phyloP scores from a whole-genome alignment of 2,888 invertebrate genomes.

The Lucinisca nassula region DNA sequence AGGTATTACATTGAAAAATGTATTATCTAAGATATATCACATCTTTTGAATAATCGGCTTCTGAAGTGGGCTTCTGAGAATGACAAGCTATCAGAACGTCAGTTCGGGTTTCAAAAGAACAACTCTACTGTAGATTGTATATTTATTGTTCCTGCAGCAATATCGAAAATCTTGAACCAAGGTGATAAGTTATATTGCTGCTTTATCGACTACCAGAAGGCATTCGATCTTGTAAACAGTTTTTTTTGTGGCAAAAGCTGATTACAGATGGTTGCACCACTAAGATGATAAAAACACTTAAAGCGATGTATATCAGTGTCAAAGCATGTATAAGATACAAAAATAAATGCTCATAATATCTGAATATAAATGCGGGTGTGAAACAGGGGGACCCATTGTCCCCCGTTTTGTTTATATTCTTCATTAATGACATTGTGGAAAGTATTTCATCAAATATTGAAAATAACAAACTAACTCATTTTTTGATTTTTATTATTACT shows the following conservation, averaged over 20 bases:
- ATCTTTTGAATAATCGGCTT: not conserved
- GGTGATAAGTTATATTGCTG: not conserved
- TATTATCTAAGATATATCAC: not conserved
- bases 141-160: not conserved
- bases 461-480: too few relatives aligned
- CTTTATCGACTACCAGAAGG: slow-evolving; percentile 6
- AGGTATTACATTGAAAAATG: not conserved
- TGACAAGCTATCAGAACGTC: not conserved
- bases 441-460: not conserved
- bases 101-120: slow-evolving; percentile 16
- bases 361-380: not conserved
- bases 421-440: not conserved
- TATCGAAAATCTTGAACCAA: not conserved
- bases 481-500: not conserved
- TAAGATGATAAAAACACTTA: not conserved
- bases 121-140: slow-evolving; percentile 16
- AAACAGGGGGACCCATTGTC: slow-evolving; percentile 17
- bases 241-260: slow-evolving; percentile 15
- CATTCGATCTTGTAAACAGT: not conserved
- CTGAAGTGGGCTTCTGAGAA: not conserved
- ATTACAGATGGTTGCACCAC: not conserved
- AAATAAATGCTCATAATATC: not conserved
- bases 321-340: not conserved
- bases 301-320: slow-evolving; percentile 10
- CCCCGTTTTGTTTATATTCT: not conserved